A percentile compares a stretch with the other conserved stretches of the same genome.
These are phyloP conservation scores for Cantharis rufa DNA, from an alignment of 2,888 invertebrate genomes.

Conservation along the genomic window DNA sequence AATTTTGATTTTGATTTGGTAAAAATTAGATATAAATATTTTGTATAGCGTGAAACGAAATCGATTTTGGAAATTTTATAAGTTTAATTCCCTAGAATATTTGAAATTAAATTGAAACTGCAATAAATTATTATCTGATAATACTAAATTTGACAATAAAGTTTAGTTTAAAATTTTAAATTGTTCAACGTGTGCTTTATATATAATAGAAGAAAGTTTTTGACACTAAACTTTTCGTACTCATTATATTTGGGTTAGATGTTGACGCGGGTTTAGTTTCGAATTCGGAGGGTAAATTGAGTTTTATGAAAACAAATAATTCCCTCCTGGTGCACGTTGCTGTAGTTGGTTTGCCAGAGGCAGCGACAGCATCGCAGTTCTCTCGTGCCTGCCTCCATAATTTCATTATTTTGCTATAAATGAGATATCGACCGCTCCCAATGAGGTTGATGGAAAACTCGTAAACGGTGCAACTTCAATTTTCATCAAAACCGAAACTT, in stretches of 20 bases:
- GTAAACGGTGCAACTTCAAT: constrained; percentile 1
- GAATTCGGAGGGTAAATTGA: constrained; percentile 7
- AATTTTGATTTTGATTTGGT: background rate
- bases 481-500: constrained; percentile 7
- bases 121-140: background rate
- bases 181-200: background rate
- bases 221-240: background rate
- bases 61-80: background rate
- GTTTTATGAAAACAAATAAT: constrained; percentile 11
- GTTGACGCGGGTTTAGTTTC: background rate
- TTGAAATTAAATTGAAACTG: background rate
- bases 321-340: constrained; percentile 13
- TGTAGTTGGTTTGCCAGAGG: constrained; percentile 25
- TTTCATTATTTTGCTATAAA: constrained; percentile 51
- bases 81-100: background rate
- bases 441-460: constrained; percentile 24
- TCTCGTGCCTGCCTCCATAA: constrained; percentile 40
- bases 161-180: background rate
- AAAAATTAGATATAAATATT: too few species aligned
- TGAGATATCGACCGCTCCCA: constrained; percentile 47
- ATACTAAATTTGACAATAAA: background rate
- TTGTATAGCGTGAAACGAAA: background rate
- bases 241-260: background rate
- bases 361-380: constrained; percentile 24
- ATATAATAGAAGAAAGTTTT: background rate